Percentiles rank a stretch among this genome's conserved stretches.
These are phyloP conservation scores for Perdita meconis DNA, from an alignment of 2,888 invertebrate species.

Conservation along the genomic window DNA sequence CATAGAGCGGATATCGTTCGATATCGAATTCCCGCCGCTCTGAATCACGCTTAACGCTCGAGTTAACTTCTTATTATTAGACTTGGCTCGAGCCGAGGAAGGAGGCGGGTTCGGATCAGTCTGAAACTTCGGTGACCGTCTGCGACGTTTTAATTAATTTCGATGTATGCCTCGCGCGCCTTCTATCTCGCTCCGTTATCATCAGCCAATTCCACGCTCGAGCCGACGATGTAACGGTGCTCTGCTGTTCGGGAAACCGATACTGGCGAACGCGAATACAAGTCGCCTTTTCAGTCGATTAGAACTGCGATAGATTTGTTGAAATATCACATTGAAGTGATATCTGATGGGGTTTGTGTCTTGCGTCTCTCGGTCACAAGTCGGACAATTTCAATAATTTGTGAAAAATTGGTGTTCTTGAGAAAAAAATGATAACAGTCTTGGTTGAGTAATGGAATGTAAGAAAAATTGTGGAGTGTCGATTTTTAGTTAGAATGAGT, in stretches of 20 bases:
- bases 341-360: too few relatives aligned
- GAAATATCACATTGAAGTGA: too few relatives aligned
- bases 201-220: slow-evolving; percentile 69
- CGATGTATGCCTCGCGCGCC: slow-evolving; percentile 20
- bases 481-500: too few relatives aligned
- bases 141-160: slow-evolving; percentile 79
- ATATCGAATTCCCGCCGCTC: slow-evolving; percentile 66
- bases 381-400: too few relatives aligned
- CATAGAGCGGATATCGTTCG: slow-evolving; percentile 58
- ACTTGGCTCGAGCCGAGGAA: slow-evolving; percentile 74
- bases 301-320: background rate
- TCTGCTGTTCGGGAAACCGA: background rate
- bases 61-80: slow-evolving; percentile 81
- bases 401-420: too few relatives aligned
- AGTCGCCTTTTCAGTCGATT: background rate
- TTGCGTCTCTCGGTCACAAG: too few relatives aligned
- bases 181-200: slow-evolving; percentile 64
- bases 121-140: slow-evolving; percentile 66
- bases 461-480: too few relatives aligned
- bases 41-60: slow-evolving; percentile 75
- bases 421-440: too few relatives aligned
- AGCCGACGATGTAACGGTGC: slow-evolving; percentile 44
- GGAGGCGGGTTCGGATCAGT: slow-evolving; percentile 49
- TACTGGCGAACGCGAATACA: background rate
- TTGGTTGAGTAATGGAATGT: too few relatives aligned